These are phyloP conservation scores for Hystrix brachyura DNA, from an alignment of 2,113 vertebrate genomes.

Conservation along the genomic window DNA sequence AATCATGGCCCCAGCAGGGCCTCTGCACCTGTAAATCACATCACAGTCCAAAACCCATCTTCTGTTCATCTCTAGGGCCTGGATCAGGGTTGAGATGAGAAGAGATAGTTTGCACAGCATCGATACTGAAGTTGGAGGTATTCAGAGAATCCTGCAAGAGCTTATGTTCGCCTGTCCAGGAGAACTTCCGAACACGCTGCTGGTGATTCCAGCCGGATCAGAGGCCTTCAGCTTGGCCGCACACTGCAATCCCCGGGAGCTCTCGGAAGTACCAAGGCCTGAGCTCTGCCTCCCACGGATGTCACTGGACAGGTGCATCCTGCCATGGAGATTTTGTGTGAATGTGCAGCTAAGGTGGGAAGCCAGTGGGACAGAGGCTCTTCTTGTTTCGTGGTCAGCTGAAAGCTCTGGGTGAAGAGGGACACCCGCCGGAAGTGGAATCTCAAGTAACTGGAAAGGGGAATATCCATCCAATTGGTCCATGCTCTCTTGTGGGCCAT, in stretches of 20 bases:
- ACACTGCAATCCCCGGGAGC: no score
- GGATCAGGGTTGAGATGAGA: background rate
- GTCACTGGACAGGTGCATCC: background rate
- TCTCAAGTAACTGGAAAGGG: background rate
- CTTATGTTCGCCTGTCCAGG: background rate
- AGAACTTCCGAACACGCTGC: accelerated
- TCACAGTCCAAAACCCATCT: background rate
- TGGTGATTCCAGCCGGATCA: background rate
- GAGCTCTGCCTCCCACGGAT: background rate
- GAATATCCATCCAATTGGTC: background rate
- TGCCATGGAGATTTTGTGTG: background rate
- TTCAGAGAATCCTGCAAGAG: background rate
- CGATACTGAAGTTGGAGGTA: background rate
- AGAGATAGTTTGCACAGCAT: background rate
- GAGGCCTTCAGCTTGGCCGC: background rate
- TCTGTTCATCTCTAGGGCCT: background rate
- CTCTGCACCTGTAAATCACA: background rate
- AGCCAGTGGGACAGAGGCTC: background rate
- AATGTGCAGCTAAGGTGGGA: background rate
- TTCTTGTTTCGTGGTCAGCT: background rate
- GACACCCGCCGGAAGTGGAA: background rate
- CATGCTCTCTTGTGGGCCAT: background rate
- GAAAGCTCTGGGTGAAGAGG: background rate
- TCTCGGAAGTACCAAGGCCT: background rate
- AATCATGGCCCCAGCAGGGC: background rate